Conservation (phyloP, 2,797 vertebrate genomes). For the Pantherophis vulpinus region DNA sequence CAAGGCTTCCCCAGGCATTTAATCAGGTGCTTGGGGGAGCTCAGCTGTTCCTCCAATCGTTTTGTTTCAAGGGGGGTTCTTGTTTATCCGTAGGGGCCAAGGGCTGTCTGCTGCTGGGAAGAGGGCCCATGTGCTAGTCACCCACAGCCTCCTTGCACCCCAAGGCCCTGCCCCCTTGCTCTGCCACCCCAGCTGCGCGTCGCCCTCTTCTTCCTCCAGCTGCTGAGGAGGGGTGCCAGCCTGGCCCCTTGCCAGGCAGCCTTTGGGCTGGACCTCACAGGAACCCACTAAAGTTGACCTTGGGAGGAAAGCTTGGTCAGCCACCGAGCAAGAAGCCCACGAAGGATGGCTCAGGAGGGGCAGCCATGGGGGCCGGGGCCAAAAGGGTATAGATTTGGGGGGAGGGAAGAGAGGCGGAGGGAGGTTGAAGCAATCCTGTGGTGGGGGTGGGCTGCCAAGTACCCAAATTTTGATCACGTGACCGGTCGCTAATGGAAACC, state of each 20-base stretch:
- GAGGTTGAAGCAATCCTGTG: not conserved
- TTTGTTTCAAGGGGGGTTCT: not conserved
- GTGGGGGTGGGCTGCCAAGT: not conserved
- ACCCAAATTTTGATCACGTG: not conserved
- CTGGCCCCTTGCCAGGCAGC: not conserved
- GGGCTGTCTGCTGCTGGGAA: not conserved
- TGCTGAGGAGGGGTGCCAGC: not conserved
- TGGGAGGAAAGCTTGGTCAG: not conserved
- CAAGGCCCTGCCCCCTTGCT: not conserved
- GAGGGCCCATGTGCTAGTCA: not conserved
- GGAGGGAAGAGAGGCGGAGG: not conserved
- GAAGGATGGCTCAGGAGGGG: not conserved
- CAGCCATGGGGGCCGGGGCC: too few relatives aligned
- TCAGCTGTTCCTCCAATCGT: not conserved
- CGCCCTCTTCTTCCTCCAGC: not conserved
- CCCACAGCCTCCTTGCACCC: not conserved
- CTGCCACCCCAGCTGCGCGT: not conserved
- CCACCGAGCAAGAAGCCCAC: not conserved
- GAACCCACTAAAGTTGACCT: not conserved
- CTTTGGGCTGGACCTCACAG: too few relatives aligned
- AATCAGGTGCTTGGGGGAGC: not conserved
- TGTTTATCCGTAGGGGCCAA: not conserved
- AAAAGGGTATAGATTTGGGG: not conserved
- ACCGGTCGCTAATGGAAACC: not conserved
- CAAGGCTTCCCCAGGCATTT: not conserved